A percentile compares a stretch with the other conserved stretches of the same genome.
Conservation (phyloP, 1,140 invertebrate genomes). For the Lepeophtheirus salmonis region DNA sequence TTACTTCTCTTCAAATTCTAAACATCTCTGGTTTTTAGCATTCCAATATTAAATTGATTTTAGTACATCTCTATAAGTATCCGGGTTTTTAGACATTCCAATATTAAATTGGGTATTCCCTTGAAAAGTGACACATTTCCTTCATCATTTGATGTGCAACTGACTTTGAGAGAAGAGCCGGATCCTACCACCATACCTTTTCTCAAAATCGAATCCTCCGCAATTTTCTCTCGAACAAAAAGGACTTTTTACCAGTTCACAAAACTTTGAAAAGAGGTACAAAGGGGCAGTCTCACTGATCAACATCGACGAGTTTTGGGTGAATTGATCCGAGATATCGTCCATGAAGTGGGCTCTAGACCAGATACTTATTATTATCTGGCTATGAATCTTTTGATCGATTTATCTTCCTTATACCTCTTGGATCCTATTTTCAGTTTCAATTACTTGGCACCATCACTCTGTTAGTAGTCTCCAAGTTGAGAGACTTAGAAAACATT, state of each 20-base stretch:
- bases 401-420: constrained; percentile 53
- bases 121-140: not conserved
- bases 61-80: too few relatives aligned
- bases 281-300: constrained; percentile 62
- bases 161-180: not conserved
- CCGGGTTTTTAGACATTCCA: too few relatives aligned
- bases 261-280: constrained; percentile 55
- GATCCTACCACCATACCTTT: constrained; percentile 59
- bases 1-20: too few relatives aligned
- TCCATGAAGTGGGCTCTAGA: constrained; percentile 70
- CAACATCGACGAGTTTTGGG: constrained; percentile 72
- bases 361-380: constrained; percentile 77
- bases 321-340: constrained; percentile 60
- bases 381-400: constrained; percentile 80
- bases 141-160: not conserved
- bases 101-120: too few relatives aligned
- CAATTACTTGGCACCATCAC: constrained; percentile 74
- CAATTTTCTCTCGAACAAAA: constrained; percentile 60
- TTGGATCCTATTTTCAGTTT: constrained; percentile 56
- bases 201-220: constrained; percentile 56
- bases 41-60: too few relatives aligned
- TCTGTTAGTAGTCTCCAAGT: constrained; percentile 71
- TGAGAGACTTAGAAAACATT: constrained; percentile 58
- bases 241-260: constrained; percentile 42
- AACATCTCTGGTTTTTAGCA: too few relatives aligned